Evolutionary conservation across 2,888 invertebrate genomes (phyloP), one percentile per base, ranked within the genome.

Genomic region (Platerodrilus igneus): DNA sequence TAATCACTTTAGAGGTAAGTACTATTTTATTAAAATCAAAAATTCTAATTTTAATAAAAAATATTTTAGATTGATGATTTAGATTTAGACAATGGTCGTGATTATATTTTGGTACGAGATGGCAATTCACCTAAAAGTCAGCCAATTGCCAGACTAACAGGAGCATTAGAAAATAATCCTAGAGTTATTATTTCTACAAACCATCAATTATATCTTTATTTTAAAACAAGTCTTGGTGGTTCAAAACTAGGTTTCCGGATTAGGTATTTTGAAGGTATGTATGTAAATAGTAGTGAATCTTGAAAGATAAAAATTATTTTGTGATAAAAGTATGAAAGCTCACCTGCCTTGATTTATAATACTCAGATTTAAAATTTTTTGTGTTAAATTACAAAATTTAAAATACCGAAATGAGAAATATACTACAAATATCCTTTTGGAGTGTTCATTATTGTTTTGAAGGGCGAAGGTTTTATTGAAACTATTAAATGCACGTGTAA

Each of bases 181-280:
- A 76, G 77, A 57, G 83, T 91, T 15, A 80, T 97, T 5, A 87
- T 94, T 68, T 94, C 95, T 0, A 96, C 94, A 0, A 83, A 86
- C 27, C 90, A 83, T 63, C 79, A 85, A 55, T 69, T 94, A 13
- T 96, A 94, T 63, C 71, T 95, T 57, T 96, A 95, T 66, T 88
- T 95, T 70, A 86, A 90, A 63, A 90, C 92, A 10, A 88, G 87
- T 57, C 75, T 93, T 45, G 91, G 92, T 4, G 89, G 89, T 63
- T 88, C 90, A 0, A 83, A 82, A 52, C 83, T 86, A 58, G 97
- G 96, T 33, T 95, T 95, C 66, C 86, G 87, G 53, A 82, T 96
- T 62, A 79, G 87, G 55, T 91, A 87, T 55, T 80, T 81, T 22
- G 81, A 84, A 68, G 87, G 76, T 75, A 60, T n/a, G n/a, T n/a